Evolutionary conservation across 1,140 invertebrate species (phyloP).

Genomic region (Ceratosolen fusciceps): DNA sequence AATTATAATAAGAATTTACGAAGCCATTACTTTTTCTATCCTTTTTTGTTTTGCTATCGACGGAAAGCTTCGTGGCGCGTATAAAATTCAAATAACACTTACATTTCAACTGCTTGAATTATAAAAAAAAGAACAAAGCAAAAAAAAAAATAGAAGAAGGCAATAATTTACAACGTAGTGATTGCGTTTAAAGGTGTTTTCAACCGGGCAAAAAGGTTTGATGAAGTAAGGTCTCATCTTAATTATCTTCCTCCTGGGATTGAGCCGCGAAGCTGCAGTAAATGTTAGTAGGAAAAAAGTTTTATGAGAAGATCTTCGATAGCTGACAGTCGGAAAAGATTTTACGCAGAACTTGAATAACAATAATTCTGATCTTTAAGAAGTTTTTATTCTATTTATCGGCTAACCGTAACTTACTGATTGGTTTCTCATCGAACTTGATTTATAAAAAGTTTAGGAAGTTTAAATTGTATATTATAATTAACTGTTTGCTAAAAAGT

Average conservation of each 20-base stretch:
- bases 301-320: constrained; percentile 19
- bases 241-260: constrained; percentile 16
- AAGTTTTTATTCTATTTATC: constrained; percentile 1
- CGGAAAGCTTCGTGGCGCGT: constrained; percentile 25
- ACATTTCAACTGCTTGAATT: neutral
- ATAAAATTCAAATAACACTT: constrained; percentile 4
- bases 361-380: constrained; percentile 31
- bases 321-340: constrained; percentile 34
- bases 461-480: neutral
- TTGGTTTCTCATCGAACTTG: neutral
- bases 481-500: neutral
- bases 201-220: neutral
- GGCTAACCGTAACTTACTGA: neutral
- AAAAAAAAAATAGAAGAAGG: neutral
- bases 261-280: neutral
- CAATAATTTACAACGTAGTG: constrained; percentile 31
- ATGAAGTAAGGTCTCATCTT: constrained; percentile 3
- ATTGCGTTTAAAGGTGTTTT: constrained; percentile 28
- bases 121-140: no score
- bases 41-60: constrained; percentile 48
- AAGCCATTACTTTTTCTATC: neutral
- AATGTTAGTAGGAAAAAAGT: neutral
- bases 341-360: neutral
- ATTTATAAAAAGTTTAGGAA: neutral
- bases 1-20: constrained; percentile 62